These are phyloP conservation scores for Ochlodes sylvanus DNA, from an alignment of 2,888 invertebrate species.

Conservation along the genomic window DNA sequence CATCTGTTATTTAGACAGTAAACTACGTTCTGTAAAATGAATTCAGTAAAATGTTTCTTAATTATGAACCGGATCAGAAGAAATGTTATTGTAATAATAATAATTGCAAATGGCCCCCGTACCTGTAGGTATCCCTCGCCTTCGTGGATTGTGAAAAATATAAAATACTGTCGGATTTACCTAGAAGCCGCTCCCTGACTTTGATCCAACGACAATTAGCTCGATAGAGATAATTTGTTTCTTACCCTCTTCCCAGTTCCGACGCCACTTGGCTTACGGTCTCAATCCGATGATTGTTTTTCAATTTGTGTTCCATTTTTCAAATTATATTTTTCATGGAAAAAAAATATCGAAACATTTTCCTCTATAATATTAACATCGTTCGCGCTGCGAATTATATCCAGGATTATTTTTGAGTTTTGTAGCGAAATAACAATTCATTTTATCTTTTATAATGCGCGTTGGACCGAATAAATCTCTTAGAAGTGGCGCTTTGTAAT, in stretches of 20 bases:
- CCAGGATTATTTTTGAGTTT: neutral
- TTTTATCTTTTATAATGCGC: slow-evolving; percentile 9
- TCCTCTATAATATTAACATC: slow-evolving; percentile 19
- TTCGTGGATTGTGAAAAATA: slow-evolving; percentile 57
- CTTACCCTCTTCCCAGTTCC: slow-evolving; percentile 56
- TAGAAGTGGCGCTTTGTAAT: slow-evolving; percentile 6
- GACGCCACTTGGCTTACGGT: slow-evolving; percentile 67
- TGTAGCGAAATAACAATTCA: slow-evolving; percentile 9
- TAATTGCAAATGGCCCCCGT: slow-evolving; percentile 79
- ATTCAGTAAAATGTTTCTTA: slow-evolving; percentile 69
- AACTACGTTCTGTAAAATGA: slow-evolving; percentile 49
- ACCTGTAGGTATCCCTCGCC: slow-evolving; percentile 56
- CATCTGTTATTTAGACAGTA: neutral
- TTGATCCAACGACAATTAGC: slow-evolving; percentile 81
- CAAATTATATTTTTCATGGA: slow-evolving; percentile 50
- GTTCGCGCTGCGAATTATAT: slow-evolving; percentile 6
- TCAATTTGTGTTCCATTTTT: slow-evolving; percentile 50
- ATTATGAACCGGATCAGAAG: slow-evolving; percentile 74
- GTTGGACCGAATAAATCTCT: slow-evolving; percentile 1
- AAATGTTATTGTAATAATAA: slow-evolving; percentile 84
- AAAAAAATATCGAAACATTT: slow-evolving; percentile 59
- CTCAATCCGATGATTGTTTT: slow-evolving; percentile 74
- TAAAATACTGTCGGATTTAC: slow-evolving; percentile 72
- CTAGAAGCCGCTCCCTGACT: slow-evolving; percentile 60
- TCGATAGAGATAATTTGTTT: slow-evolving; percentile 78